Percentiles rank a stretch among this genome's conserved stretches.
phyloP scores from a whole-genome alignment of 2,797 vertebrate species.

The Decapterus maruadsi region DNA sequence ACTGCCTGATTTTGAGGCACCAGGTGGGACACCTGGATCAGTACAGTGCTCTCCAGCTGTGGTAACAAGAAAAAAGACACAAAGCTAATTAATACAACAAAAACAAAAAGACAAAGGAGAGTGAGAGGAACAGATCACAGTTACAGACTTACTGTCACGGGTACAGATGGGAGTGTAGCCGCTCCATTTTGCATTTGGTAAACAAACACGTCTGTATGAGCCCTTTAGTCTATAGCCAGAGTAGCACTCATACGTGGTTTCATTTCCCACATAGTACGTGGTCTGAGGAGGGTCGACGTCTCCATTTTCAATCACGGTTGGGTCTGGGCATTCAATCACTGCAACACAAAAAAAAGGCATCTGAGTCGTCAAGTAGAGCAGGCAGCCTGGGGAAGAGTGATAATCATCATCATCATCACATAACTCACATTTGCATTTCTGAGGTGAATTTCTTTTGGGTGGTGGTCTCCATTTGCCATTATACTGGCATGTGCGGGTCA shows the following conservation, averaged over 20 bases:
- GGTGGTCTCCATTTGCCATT: conserved; percentile 66
- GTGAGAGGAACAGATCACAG: neutral
- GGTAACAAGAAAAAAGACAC: neutral
- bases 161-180: conserved; percentile 81
- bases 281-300: conserved; percentile 54
- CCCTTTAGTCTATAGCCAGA: conserved; percentile 72
- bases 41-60: conserved; percentile 62
- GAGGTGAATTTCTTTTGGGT: accelerated
- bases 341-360: conserved; percentile 27
- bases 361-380: neutral
- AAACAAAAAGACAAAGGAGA: neutral
- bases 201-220: conserved; percentile 69
- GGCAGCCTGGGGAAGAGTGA: neutral
- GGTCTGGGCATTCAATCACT: conserved; percentile 81
- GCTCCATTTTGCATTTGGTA: conserved; percentile 81
- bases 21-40: conserved; percentile 80
- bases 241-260: conserved; percentile 75
- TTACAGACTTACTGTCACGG: conserved; percentile 67
- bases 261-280: conserved; percentile 70
- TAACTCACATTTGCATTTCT: conserved; percentile 77
- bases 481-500: conserved; percentile 69
- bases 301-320: conserved; percentile 66
- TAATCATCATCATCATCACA: neutral
- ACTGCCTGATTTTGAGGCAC: conserved; percentile 58
- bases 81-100: neutral